A percentile compares a stretch with the other conserved stretches of the same genome.
phyloP scores from a whole-genome alignment of 37 sponge, comb jelly and placozoan genomes.

The Amphimedon queenslandica region DNA sequence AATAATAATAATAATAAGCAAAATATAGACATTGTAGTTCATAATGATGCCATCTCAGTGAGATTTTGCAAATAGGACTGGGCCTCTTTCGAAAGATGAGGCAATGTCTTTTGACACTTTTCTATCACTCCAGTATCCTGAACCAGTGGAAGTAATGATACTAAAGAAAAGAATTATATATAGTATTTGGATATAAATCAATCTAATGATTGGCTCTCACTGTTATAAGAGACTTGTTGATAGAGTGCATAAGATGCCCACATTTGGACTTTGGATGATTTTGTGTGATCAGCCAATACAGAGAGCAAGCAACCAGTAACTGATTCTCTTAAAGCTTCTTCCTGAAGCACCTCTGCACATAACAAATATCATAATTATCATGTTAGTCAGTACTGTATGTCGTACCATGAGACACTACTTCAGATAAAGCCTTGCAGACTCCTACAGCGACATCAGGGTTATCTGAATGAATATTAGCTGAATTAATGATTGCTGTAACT shows the following conservation, averaged over 20 bases:
- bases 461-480: neutral
- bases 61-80: neutral
- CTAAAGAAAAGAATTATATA: neutral
- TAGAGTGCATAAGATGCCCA: slow-evolving; percentile 25
- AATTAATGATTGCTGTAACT: neutral
- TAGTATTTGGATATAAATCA: neutral
- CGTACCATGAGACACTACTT: neutral
- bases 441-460: slow-evolving; percentile 15
- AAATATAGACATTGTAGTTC: too few relatives aligned
- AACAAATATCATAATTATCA: neutral
- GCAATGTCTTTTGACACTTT: neutral
- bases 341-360: neutral
- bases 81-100: neutral
- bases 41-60: neutral
- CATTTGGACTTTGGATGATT: neutral
- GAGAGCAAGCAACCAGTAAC: neutral
- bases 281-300: neutral
- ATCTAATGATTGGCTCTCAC: slow-evolving; percentile 1
- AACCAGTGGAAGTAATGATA: neutral
- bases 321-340: neutral
- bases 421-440: slow-evolving; percentile 20
- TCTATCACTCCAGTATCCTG: neutral
- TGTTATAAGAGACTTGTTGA: slow-evolving; percentile 4
- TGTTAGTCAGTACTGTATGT: neutral
- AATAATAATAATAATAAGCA: too few relatives aligned